Evolutionary conservation across 2,113 vertebrate genomes (phyloP).

Genomic region (Columba janthina): DNA sequence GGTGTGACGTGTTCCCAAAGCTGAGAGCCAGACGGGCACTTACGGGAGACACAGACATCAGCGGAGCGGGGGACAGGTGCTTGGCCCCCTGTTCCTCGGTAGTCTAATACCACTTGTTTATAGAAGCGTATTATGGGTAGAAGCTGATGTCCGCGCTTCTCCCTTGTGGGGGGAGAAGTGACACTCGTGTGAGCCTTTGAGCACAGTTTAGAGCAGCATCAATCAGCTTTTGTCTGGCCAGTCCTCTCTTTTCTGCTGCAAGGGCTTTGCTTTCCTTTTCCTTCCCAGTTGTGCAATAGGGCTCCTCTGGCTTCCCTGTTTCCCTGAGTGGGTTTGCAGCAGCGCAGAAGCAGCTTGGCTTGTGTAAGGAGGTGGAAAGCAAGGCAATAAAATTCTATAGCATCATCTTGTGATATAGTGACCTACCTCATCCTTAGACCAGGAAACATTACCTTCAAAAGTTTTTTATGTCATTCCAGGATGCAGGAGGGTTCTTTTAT

Average conservation of each 20-base stretch:
- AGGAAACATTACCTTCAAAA: background rate
- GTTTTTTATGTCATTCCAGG: background rate
- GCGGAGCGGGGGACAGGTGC: background rate
- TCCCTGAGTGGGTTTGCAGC: background rate
- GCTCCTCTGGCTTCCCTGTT: background rate
- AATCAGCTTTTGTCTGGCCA: background rate
- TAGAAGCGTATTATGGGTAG: background rate
- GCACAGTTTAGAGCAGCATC: background rate
- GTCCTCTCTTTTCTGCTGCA: background rate
- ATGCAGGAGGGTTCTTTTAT: background rate
- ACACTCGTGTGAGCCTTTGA: background rate
- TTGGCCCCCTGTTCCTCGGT: background rate
- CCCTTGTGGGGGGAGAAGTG: background rate
- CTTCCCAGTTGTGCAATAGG: background rate
- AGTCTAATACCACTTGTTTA: background rate
- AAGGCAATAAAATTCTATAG: background rate
- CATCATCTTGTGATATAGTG: background rate
- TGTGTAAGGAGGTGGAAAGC: background rate
- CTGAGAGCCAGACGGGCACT: background rate
- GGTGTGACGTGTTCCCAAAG: background rate
- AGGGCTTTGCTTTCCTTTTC: background rate
- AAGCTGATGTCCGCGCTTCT: background rate
- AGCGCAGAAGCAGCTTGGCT: background rate
- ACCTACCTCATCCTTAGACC: background rate
- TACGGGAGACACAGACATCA: background rate